These are phyloP conservation scores for Cotesia typhae DNA, from an alignment of 1,140 invertebrate genomes.

Conservation along the genomic window DNA sequence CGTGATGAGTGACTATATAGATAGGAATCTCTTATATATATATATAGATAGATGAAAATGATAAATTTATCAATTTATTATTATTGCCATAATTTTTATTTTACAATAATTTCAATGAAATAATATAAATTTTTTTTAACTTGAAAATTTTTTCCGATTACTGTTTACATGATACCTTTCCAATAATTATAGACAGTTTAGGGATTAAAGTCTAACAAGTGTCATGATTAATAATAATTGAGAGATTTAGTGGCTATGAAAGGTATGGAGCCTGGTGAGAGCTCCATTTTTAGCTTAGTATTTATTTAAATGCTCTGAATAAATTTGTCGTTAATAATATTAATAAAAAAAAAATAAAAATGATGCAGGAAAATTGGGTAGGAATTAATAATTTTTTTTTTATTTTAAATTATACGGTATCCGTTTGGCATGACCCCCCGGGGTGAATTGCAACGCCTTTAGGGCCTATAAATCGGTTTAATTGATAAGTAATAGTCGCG, in stretches of 20 bases:
- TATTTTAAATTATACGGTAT: not conserved
- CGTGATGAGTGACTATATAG: too few species aligned
- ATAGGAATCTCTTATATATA: too few species aligned
- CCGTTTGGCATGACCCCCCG: constrained; percentile 19
- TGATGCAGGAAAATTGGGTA: not conserved
- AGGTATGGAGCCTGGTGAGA: not conserved
- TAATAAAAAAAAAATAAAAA: not conserved
- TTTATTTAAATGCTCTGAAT: not conserved
- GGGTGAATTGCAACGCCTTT: constrained; percentile 38
- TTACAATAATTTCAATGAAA: too few species aligned
- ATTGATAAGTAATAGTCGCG: constrained; percentile 44
- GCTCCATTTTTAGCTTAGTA: not conserved
- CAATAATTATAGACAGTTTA: too few species aligned
- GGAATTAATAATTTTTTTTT: too few species aligned
- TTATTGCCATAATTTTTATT: too few species aligned
- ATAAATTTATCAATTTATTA: too few species aligned
- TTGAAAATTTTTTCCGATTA: too few species aligned
- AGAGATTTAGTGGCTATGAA: not conserved
- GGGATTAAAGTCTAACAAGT: too few species aligned
- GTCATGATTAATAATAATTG: constrained; percentile 29
- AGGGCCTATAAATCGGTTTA: constrained; percentile 44
- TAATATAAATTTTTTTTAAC: too few species aligned
- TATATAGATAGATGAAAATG: too few species aligned
- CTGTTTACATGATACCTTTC: too few species aligned
- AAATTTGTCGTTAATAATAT: constrained; percentile 11